These are phyloP conservation scores for Pipistrellus pipistrellus DNA, from an alignment of 2,797 vertebrate genomes.

Conservation along the genomic window DNA sequence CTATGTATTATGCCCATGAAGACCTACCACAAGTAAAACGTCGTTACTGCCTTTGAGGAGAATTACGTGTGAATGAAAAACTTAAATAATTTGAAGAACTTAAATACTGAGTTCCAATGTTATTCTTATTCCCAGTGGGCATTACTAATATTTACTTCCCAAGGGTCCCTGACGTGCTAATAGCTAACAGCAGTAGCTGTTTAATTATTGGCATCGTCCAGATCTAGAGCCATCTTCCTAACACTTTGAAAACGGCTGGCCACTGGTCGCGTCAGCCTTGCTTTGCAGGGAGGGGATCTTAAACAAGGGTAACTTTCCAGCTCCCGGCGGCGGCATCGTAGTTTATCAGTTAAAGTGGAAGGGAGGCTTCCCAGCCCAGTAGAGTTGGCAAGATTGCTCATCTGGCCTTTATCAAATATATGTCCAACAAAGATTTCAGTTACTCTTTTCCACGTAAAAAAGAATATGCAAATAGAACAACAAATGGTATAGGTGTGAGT, in stretches of 20 bases:
- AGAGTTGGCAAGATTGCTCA: not conserved
- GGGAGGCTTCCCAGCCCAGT: constrained; percentile 42
- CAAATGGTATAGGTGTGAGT: not conserved
- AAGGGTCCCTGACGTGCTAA: not conserved
- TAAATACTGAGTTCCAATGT: constrained; percentile 19
- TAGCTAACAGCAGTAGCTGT: not conserved
- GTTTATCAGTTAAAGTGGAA: constrained; percentile 40
- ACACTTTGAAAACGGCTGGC: constrained; percentile 49
- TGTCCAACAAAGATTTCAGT: constrained; percentile 21
- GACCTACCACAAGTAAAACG: not conserved
- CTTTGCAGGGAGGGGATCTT: constrained; percentile 71
- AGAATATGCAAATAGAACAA: too few relatives aligned
- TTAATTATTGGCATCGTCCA: constrained; percentile 49
- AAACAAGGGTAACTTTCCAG: constrained; percentile 60
- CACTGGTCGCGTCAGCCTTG: constrained; percentile 58
- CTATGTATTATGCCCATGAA: not conserved
- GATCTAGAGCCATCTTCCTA: constrained; percentile 63
- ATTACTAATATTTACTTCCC: constrained; percentile 43
- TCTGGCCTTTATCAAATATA: not conserved
- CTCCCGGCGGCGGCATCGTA: not conserved
- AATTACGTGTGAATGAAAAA: constrained; percentile 8
- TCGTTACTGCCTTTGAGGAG: not conserved
- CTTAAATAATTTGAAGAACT: constrained; percentile 32
- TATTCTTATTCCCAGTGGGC: not conserved
- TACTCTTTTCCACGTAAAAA: constrained; percentile 32